Conservation (phyloP, 2,113 vertebrate species). For the Platichthys stellatus region DNA sequence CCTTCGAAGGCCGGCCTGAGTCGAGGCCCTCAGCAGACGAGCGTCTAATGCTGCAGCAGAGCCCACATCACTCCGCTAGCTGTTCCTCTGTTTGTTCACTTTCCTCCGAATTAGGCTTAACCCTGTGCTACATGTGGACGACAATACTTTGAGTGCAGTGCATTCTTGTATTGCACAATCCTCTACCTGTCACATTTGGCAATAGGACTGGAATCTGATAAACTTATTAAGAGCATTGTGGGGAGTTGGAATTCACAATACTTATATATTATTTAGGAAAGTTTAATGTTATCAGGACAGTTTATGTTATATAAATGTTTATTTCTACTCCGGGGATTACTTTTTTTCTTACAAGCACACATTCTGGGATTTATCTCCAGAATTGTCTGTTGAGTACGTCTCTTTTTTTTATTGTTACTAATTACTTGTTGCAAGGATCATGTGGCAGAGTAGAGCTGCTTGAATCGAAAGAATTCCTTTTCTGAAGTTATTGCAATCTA, state of each 20-base stretch:
- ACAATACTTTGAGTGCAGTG: conserved; percentile 69
- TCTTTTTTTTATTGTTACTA: conserved; percentile 53
- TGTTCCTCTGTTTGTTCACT: conserved; percentile 57
- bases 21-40: conserved; percentile 57
- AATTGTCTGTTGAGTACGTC: conserved; percentile 44
- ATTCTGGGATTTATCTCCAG: conserved; percentile 46
- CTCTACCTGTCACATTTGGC: conserved; percentile 54
- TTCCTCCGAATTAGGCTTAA: conserved; percentile 53
- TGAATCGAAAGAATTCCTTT: conserved; percentile 52
- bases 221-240: conserved; percentile 57
- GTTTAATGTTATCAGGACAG: conserved; percentile 45
- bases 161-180: conserved; percentile 64
- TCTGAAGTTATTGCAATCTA: conserved; percentile 69
- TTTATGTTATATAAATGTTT: conserved; percentile 60
- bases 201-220: conserved; percentile 58
- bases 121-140: conserved; percentile 63
- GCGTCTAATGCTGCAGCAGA: conserved; percentile 67
- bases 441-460: conserved; percentile 57
- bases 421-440: conserved; percentile 41
- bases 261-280: conserved; percentile 63
- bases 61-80: conserved; percentile 49
- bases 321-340: conserved; percentile 48
- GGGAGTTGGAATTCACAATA: conserved; percentile 53
- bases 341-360: conserved; percentile 64
- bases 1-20: conserved; percentile 41